A percentile compares a stretch with the other conserved stretches of the same genome.
phyloP scores from a whole-genome alignment of 53 echinoderm and acorn worm genomes.

The Stichopus horrens region DNA sequence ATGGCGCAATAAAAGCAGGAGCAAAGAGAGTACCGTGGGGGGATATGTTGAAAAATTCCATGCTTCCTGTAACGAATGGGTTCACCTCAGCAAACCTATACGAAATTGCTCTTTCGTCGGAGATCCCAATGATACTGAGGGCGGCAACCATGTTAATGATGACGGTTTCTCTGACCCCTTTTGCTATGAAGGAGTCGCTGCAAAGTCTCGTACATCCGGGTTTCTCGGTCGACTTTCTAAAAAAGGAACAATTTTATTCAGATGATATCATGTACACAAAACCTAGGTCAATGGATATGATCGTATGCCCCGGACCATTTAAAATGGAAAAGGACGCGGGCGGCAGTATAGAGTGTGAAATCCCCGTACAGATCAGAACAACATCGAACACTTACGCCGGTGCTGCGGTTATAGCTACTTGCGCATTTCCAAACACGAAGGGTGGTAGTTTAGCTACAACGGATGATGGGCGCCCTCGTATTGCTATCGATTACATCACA shows the following conservation, averaged over 20 bases:
- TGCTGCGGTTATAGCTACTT: not conserved
- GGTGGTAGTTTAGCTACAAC: not conserved
- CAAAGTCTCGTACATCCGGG: not conserved
- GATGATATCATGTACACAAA: not conserved
- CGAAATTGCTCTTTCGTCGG: not conserved
- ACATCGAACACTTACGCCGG: not conserved
- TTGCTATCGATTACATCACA: not conserved
- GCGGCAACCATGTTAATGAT: slow-evolving; percentile 1
- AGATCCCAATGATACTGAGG: not conserved
- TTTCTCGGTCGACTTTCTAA: not conserved
- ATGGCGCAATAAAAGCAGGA: not conserved
- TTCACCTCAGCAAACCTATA: not conserved
- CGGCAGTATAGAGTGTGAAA: not conserved
- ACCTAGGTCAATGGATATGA: slow-evolving; percentile 1
- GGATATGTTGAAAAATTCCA: not conserved
- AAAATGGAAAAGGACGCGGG: not conserved
- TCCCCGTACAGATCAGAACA: not conserved
- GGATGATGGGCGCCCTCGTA: not conserved
- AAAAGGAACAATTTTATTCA: not conserved
- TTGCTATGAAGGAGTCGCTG: not conserved
- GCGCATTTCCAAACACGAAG: not conserved
- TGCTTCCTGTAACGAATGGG: not conserved
- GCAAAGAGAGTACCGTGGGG: not conserved
- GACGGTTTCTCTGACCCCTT: not conserved
- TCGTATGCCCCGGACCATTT: not conserved